Conservation (phyloP, 2,888 invertebrate genomes). For the Campoplex nolae region DNA sequence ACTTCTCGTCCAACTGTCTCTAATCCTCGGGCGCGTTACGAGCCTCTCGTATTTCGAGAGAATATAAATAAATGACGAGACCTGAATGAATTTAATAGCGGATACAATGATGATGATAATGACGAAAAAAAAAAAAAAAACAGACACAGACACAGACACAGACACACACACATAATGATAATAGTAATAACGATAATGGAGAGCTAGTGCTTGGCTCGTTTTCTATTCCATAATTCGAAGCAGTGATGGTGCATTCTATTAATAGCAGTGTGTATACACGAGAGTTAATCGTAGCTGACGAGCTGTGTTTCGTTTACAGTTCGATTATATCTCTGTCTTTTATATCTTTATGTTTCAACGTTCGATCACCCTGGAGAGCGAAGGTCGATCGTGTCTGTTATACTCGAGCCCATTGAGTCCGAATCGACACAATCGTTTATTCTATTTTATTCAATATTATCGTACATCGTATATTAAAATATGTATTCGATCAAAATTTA, state of each 20-base stretch:
- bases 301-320: slow-evolving; percentile 50
- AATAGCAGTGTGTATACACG: slow-evolving; percentile 26
- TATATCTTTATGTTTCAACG: not conserved
- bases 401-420: not conserved
- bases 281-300: slow-evolving; percentile 42
- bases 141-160: not conserved
- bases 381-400: not conserved
- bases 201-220: slow-evolving; percentile 12
- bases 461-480: not conserved
- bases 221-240: slow-evolving; percentile 25
- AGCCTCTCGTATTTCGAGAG: not conserved
- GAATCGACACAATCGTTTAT: not conserved
- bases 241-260: slow-evolving; percentile 38
- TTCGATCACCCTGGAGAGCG: slow-evolving; percentile 7
- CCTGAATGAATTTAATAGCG: slow-evolving; percentile 13
- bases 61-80: slow-evolving; percentile 19
- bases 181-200: slow-evolving; percentile 4
- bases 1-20: not conserved
- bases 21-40: slow-evolving; percentile 1
- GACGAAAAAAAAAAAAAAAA: not conserved
- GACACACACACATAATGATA: not conserved
- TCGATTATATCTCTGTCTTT: slow-evolving; percentile 36
- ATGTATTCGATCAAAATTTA: too few relatives aligned
- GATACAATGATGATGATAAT: slow-evolving; percentile 7
- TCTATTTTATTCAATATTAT: not conserved